Conservation (phyloP, 37 sponge, comb jelly and placozoan genomes). For the Sycon ciliatum region DNA sequence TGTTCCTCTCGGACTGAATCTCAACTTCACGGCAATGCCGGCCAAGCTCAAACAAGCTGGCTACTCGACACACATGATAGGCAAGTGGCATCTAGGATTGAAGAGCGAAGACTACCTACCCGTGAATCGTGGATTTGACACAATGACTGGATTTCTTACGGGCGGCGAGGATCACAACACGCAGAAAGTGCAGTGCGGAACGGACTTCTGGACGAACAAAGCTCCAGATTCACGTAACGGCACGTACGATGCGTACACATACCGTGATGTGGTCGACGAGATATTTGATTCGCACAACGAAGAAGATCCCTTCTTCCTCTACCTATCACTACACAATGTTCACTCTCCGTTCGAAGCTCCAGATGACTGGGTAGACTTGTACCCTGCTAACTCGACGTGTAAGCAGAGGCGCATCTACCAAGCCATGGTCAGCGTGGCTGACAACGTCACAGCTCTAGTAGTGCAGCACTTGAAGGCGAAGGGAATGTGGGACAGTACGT, state of each 20-base stretch:
- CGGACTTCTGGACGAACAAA: slow-evolving; percentile 26
- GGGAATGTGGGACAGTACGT: slow-evolving; percentile 40
- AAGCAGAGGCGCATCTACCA: slow-evolving; percentile 15
- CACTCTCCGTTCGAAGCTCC: slow-evolving; percentile 38
- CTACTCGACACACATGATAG: too few relatives aligned
- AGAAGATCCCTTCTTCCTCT: slow-evolving; percentile 32
- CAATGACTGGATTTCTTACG: slow-evolving; percentile 23
- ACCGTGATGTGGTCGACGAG: slow-evolving; percentile 22
- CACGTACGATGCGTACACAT: slow-evolving; percentile 27
- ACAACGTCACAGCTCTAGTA: slow-evolving; percentile 28
- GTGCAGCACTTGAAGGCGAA: slow-evolving; percentile 34
- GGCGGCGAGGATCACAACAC: slow-evolving; percentile 30
- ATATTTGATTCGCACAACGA: slow-evolving; percentile 26
- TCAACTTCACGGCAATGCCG: slow-evolving; percentile 34
- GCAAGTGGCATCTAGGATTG: slow-evolving; percentile 38
- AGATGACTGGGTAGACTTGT: slow-evolving; percentile 30
- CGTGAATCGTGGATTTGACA: slow-evolving; percentile 42
- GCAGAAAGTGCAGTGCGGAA: slow-evolving; percentile 28
- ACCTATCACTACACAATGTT: slow-evolving; percentile 26
- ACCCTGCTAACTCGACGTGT: slow-evolving; percentile 22
- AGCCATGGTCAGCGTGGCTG: too few relatives aligned
- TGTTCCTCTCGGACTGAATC: too few relatives aligned
- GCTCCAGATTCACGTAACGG: slow-evolving; percentile 29
- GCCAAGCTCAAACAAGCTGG: slow-evolving; percentile 29
- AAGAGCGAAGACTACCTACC: slow-evolving; percentile 30